Conservation (phyloP, 2,888 invertebrate genomes). For the Melinaea menophilus region DNA sequence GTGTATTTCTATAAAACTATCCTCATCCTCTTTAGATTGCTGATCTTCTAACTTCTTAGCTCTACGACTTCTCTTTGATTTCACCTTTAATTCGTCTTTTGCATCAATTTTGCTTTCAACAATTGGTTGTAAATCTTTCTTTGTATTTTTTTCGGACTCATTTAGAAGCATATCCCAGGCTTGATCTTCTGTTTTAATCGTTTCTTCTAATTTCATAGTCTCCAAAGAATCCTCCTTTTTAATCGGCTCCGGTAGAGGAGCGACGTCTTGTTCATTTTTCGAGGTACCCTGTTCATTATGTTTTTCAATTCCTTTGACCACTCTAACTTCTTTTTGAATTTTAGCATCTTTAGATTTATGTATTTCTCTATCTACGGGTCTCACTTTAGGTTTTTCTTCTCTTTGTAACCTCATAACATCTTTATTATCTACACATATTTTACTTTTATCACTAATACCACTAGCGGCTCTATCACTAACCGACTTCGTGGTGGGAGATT, state of each 20-base stretch:
- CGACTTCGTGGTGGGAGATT: slow-evolving; percentile 62
- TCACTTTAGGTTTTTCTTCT: slow-evolving; percentile 24
- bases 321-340: slow-evolving; percentile 12
- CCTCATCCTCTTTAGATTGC: slow-evolving; percentile 57
- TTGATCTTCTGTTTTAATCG: slow-evolving; percentile 63
- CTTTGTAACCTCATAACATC: slow-evolving; percentile 17
- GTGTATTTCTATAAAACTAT: slow-evolving; percentile 72
- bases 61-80: slow-evolving; percentile 58
- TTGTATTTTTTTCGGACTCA: slow-evolving; percentile 44
- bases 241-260: neutral
- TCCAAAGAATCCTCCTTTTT: slow-evolving; percentile 11
- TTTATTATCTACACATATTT: slow-evolving; percentile 21
- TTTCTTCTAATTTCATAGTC: slow-evolving; percentile 8
- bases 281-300: slow-evolving; percentile 10
- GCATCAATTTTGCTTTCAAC: neutral
- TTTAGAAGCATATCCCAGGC: slow-evolving; percentile 68
- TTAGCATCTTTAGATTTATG: slow-evolving; percentile 13
- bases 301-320: slow-evolving; percentile 13
- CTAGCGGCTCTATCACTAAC: slow-evolving; percentile 48
- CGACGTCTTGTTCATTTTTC: slow-evolving; percentile 15
- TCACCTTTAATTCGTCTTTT: slow-evolving; percentile 54
- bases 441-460: slow-evolving; percentile 52
- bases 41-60: slow-evolving; percentile 55
- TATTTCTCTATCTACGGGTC: slow-evolving; percentile 20
- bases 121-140: slow-evolving; percentile 25